Conservation (phyloP, 2,113 vertebrate species). For the Spheniscus mendiculus region DNA sequence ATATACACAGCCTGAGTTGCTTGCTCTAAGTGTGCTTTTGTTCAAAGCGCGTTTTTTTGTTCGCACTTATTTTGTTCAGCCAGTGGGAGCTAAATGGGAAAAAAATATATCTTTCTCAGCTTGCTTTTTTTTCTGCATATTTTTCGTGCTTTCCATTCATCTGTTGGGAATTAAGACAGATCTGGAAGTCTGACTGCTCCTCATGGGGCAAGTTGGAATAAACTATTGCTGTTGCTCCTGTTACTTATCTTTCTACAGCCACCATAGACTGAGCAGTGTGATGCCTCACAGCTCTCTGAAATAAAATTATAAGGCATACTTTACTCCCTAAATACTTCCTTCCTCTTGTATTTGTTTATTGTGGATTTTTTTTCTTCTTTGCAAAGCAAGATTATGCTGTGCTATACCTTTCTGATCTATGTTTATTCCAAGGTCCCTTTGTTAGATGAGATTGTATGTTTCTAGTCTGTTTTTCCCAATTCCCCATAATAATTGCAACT, state of each 20-base stretch:
- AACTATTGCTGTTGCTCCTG: neutral
- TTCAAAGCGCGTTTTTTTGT: neutral
- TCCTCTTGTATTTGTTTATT: neutral
- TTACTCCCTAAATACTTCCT: neutral
- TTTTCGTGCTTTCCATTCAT: neutral
- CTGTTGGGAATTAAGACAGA: neutral
- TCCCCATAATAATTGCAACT: neutral
- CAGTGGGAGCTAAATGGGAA: neutral
- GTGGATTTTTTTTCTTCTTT: neutral
- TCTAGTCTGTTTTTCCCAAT: neutral
- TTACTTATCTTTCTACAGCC: neutral
- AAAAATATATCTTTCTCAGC: neutral
- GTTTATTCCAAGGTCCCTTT: neutral
- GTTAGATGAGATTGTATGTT: neutral
- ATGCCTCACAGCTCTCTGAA: neutral
- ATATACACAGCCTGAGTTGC: neutral
- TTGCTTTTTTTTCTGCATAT: neutral
- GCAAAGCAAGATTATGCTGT: neutral
- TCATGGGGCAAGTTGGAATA: neutral
- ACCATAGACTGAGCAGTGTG: neutral
- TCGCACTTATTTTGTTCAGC: neutral
- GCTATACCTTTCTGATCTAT: neutral
- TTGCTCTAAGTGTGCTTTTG: neutral
- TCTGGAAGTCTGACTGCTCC: neutral
- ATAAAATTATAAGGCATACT: neutral